A percentile compares a stretch with the other conserved stretches of the same genome.
phyloP scores from a whole-genome alignment of 1,140 invertebrate species.

The Brachionus paranguensis region DNA sequence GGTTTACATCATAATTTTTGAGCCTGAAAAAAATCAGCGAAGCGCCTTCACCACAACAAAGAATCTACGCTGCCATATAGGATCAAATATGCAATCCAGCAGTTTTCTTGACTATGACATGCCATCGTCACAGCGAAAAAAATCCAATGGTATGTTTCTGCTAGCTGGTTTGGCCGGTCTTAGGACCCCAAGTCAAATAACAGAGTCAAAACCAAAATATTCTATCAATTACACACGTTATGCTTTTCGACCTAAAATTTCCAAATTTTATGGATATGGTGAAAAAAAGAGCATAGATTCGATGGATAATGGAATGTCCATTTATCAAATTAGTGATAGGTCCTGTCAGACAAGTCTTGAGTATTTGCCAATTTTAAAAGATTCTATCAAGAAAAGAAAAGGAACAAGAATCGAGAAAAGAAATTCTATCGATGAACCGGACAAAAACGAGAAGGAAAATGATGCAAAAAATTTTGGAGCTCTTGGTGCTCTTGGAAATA shows the following conservation, averaged over 20 bases:
- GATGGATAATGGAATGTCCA: not conserved
- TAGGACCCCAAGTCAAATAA: not conserved
- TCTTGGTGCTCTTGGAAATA: not conserved
- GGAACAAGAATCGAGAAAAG: not conserved
- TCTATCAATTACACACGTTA: not conserved
- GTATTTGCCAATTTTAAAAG: not conserved
- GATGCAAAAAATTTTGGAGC: not conserved
- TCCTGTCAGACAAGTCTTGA: constrained; percentile 35
- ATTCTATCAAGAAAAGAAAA: not conserved
- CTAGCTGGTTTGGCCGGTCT: not conserved
- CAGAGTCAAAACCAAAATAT: not conserved
- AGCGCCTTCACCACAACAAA: constrained; percentile 68
- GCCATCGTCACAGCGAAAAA: not conserved
- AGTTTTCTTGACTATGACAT: not conserved
- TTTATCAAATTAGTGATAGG: constrained; percentile 17
- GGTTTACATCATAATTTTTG: constrained; percentile 69
- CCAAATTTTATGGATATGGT: not conserved
- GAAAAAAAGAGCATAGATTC: not conserved
- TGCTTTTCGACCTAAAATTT: constrained; percentile 2
- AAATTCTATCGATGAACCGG: not conserved
- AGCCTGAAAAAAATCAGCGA: constrained; percentile 71
- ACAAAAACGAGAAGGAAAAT: not conserved
- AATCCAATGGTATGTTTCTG: not conserved
- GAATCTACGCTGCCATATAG: constrained; percentile 72
- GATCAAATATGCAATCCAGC: constrained; percentile 47